Evolutionary conservation across 2,113 vertebrate species (phyloP).

Genomic region (Thermophis baileyi): DNA sequence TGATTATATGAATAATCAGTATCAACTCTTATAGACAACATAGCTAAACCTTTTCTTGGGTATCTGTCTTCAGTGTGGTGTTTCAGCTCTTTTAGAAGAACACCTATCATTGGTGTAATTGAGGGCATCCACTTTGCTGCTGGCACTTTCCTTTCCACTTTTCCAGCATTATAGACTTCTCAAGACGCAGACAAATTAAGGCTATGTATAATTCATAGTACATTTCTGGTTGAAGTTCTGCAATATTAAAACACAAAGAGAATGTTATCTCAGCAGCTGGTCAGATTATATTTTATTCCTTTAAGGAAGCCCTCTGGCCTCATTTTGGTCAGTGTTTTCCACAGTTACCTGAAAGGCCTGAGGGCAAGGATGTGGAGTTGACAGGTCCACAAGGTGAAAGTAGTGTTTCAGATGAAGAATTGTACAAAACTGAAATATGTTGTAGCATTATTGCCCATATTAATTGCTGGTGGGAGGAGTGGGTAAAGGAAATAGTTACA

Average conservation of each 20-base stretch:
- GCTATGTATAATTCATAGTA: neutral
- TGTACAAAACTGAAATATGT: neutral
- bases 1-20: neutral
- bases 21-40: neutral
- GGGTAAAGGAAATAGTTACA: neutral
- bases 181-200: neutral
- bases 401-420: neutral
- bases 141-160: neutral
- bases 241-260: neutral
- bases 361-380: neutral
- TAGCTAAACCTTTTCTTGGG: neutral
- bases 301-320: neutral
- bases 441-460: neutral
- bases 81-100: neutral
- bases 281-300: neutral
- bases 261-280: neutral
- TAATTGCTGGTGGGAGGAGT: neutral
- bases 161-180: neutral
- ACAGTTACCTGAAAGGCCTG: neutral
- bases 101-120: neutral
- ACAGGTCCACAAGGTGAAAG: neutral
- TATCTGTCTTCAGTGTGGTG: neutral
- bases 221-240: neutral
- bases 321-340: neutral
- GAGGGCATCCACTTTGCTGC: neutral